phyloP scores from a whole-genome alignment of 2,113 vertebrate species.

The Cololabis saira region DNA sequence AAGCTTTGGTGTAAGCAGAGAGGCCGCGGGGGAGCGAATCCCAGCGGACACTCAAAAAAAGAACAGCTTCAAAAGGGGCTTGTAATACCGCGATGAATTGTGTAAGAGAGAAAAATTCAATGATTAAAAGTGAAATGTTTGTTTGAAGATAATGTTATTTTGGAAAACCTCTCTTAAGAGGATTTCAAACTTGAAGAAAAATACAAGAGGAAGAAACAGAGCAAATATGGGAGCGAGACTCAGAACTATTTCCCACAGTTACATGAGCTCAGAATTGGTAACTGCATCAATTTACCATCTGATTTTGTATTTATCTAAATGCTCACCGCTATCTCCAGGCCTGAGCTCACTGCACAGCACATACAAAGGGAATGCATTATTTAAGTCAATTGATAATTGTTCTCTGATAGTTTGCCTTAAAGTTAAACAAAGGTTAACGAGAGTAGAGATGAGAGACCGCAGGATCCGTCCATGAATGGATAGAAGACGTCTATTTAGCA shows the following conservation, averaged over 20 bases:
- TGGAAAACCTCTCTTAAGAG: slow-evolving; percentile 80
- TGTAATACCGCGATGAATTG: slow-evolving; percentile 75
- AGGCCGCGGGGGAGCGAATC: slow-evolving; percentile 78
- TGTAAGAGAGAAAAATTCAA: slow-evolving; percentile 76
- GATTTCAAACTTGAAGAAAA: slow-evolving; percentile 73
- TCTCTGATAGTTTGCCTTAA: slow-evolving; percentile 22
- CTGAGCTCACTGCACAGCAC: slow-evolving; percentile 9
- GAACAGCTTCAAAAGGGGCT: slow-evolving; percentile 81
- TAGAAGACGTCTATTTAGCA: slow-evolving; percentile 73
- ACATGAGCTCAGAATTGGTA: slow-evolving; percentile 64
- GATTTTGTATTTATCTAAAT: slow-evolving; percentile 37
- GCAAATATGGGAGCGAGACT: slow-evolving; percentile 67
- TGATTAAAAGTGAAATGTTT: slow-evolving; percentile 87
- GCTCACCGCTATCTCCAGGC: slow-evolving; percentile 25
- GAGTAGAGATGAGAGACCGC: slow-evolving; percentile 35
- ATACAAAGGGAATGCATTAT: slow-evolving; percentile 22
- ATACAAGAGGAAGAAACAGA: slow-evolving; percentile 68
- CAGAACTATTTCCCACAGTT: slow-evolving; percentile 77
- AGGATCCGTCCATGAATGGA: slow-evolving; percentile 63
- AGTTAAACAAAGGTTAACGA: slow-evolving; percentile 48
- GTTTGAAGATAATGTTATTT: slow-evolving; percentile 87
- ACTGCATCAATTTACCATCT: slow-evolving; percentile 28
- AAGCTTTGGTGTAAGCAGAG: slow-evolving; percentile 83
- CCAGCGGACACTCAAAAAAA: slow-evolving; percentile 76
- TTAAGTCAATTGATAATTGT: slow-evolving; percentile 20